A percentile compares a stretch with the other conserved stretches of the same genome.
Conservation (phyloP, 2,113 vertebrate genomes). For the Peromyscus polionotus region DNA sequence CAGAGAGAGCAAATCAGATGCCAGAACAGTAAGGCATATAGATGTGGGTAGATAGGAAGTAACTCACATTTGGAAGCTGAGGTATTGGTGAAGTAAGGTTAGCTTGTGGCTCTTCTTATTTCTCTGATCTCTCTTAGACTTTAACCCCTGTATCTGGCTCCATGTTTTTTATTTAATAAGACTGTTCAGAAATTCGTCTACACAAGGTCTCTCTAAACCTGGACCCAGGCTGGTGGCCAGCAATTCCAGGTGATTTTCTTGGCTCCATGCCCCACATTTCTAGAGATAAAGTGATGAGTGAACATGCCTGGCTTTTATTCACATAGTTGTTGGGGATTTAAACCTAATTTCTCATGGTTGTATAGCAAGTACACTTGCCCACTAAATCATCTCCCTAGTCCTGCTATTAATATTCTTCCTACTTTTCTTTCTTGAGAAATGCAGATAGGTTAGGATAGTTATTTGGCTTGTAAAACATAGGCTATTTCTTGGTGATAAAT, state of each 20-base stretch:
- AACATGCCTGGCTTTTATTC: no score
- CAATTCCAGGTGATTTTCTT: not conserved
- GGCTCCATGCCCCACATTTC: not conserved
- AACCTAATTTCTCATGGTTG: not conserved
- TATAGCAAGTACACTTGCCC: not conserved
- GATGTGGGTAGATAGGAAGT: no score
- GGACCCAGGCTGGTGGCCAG: not conserved
- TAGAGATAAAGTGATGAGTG: not conserved
- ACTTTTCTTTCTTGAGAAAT: conserved; percentile 45
- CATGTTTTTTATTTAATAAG: no score
- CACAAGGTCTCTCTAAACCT: not conserved
- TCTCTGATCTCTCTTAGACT: no score
- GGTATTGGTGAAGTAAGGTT: no score
- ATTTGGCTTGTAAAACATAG: conserved; percentile 70
- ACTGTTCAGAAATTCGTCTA: no score
- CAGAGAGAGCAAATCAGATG: no score
- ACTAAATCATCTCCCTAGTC: no score
- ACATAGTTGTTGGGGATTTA: not conserved
- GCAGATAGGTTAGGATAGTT: conserved; percentile 62
- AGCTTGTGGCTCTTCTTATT: no score
- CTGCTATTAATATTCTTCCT: not conserved
- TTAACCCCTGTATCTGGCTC: no score
- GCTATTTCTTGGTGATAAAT: conserved; percentile 79
- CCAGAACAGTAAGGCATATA: no score
- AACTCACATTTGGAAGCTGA: no score